These are phyloP conservation scores for Falco novaeseelandiae DNA, from an alignment of 2,797 vertebrate genomes.

Conservation along the genomic window DNA sequence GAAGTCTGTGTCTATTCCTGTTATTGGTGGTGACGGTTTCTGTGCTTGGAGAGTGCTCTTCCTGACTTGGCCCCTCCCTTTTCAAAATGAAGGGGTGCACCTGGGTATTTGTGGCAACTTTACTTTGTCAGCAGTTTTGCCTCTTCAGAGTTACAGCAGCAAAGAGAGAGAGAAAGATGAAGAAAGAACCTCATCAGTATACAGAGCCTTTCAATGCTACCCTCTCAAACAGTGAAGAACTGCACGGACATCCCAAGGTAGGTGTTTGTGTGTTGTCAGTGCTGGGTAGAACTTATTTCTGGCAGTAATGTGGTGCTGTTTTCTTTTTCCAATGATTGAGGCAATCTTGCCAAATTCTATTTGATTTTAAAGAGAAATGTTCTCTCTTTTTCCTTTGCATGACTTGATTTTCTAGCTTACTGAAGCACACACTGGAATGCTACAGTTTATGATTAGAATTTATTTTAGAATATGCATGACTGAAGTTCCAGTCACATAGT, in stretches of 20 bases:
- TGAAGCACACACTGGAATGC: neutral
- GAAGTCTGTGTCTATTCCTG: neutral
- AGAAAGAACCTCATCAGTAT: conserved; percentile 81
- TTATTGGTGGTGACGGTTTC: neutral
- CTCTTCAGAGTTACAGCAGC: conserved; percentile 78
- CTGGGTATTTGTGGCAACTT: conserved; percentile 78
- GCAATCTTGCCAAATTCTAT: neutral
- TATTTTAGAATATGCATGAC: neutral
- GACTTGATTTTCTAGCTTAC: neutral
- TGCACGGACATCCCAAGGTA: conserved; percentile 73
- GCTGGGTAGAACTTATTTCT: neutral
- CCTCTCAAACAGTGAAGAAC: conserved; percentile 86
- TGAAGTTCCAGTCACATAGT: neutral
- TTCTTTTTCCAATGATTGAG: neutral
- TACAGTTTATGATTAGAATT: neutral
- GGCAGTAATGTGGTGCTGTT: neutral
- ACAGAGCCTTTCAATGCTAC: conserved; percentile 85
- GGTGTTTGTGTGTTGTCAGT: neutral
- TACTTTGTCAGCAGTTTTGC: conserved; percentile 86
- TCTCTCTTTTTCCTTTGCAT: neutral
- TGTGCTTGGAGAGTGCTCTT: neutral
- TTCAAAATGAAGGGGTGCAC: conserved; percentile 84
- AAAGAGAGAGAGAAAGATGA: conserved; percentile 84
- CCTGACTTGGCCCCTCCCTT: neutral
- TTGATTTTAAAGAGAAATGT: neutral